phyloP scores from a whole-genome alignment of 1,140 invertebrate genomes.

The Sminthurides bifidus region DNA sequence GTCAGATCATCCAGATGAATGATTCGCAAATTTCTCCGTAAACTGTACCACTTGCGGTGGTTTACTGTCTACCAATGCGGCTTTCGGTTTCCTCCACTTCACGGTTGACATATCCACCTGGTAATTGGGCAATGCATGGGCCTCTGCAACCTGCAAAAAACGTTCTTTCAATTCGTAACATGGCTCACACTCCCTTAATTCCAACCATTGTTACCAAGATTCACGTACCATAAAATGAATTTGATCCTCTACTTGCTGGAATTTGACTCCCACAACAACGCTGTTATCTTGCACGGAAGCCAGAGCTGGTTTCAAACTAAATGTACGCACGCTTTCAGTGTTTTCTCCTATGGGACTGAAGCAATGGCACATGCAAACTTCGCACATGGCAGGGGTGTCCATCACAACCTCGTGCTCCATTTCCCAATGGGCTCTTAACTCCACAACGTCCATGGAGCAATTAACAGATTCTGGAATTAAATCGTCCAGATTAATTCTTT shows the following conservation, averaged over 20 bases:
- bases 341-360: conserved; percentile 2
- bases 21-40: background rate
- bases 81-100: conserved; percentile 2
- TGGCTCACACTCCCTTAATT: background rate
- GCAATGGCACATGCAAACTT: conserved; percentile 19
- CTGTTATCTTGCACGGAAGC: conserved; percentile 2
- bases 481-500: background rate
- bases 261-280: conserved; percentile 14
- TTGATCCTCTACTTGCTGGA: conserved; percentile 11
- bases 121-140: background rate
- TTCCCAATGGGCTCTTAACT: background rate
- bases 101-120: conserved; percentile 3
- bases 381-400: background rate
- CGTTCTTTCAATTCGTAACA: background rate
- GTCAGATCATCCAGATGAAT: conserved; percentile 7
- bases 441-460: background rate
- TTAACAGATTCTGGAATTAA: background rate
- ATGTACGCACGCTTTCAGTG: background rate
- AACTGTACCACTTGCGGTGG: background rate
- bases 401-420: background rate
- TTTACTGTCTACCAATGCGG: background rate
- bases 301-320: conserved; percentile 11
- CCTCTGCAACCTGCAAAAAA: conserved; percentile 13
- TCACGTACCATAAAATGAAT: conserved; percentile 12
- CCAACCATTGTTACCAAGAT: background rate